phyloP scores from a whole-genome alignment of 2,797 vertebrate species.

The Glossophaga mutica region DNA sequence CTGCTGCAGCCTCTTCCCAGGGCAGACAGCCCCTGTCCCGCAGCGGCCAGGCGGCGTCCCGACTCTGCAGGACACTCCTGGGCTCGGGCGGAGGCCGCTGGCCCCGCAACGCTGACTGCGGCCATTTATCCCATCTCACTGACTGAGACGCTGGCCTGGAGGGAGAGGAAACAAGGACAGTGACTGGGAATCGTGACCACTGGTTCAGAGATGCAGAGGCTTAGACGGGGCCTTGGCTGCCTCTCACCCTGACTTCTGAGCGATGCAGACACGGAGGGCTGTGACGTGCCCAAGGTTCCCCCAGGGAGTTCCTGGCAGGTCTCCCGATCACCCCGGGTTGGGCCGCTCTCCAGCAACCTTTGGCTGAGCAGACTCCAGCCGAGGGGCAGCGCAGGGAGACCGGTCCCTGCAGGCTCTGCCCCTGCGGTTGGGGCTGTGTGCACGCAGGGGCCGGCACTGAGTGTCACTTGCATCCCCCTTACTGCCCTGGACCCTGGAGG shows the following conservation, averaged over 20 bases:
- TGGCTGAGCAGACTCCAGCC: neutral
- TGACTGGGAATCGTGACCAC: neutral
- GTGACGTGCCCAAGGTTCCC: neutral
- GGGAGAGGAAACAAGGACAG: neutral
- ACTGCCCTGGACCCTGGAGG: neutral
- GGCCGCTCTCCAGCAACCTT: neutral
- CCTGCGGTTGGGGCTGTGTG: neutral
- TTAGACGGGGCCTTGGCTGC: neutral
- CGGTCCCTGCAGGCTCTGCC: neutral
- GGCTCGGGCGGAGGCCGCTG: neutral
- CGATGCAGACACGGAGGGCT: neutral
- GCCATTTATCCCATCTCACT: neutral
- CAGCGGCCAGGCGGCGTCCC: fast-evolving
- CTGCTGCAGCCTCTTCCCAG: neutral
- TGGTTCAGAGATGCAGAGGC: neutral
- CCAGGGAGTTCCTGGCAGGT: neutral
- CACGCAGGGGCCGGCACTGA: neutral
- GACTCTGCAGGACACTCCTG: neutral
- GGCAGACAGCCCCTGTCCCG: neutral
- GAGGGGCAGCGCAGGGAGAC: neutral
- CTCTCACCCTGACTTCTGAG: neutral
- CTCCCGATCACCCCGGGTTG: neutral
- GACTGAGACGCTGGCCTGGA: neutral
- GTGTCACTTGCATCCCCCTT: neutral
- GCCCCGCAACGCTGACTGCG: neutral